These are phyloP conservation scores for Catharus minimus DNA, from an alignment of 2,113 vertebrate genomes.

Conservation along the genomic window DNA sequence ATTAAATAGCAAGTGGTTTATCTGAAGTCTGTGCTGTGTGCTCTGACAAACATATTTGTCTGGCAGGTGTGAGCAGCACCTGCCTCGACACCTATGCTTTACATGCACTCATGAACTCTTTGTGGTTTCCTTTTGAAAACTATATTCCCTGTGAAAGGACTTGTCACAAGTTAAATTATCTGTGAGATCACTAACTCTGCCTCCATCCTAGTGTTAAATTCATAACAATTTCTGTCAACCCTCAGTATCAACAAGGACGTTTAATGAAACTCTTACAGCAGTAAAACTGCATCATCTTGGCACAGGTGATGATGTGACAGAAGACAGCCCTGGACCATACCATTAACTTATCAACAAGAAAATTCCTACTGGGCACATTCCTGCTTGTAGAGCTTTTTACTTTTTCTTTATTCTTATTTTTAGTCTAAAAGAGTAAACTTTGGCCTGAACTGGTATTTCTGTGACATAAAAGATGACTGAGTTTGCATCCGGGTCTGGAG, in stretches of 20 bases:
- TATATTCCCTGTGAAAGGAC: neutral
- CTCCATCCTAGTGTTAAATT: conserved; percentile 3
- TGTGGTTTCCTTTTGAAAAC: neutral
- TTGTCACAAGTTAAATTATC: conserved; percentile 5
- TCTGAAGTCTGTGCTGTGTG: neutral
- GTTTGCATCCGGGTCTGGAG: neutral
- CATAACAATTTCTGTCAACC: neutral
- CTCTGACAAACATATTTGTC: neutral
- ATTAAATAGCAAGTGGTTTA: neutral
- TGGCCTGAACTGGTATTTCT: neutral
- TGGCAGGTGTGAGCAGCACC: neutral
- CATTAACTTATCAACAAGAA: neutral
- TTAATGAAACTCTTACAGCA: neutral
- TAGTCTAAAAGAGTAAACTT: neutral
- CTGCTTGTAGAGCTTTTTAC: neutral
- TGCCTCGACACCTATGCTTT: neutral
- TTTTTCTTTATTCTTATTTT: neutral
- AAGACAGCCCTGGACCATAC: neutral
- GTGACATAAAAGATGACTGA: neutral
- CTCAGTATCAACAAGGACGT: neutral
- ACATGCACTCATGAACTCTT: neutral
- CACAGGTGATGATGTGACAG: neutral
- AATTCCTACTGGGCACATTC: neutral
- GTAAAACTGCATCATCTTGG: neutral
- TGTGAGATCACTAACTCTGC: neutral